These are phyloP conservation scores for Drosophila athabasca DNA, from an alignment of 1,140 invertebrate genomes.

Conservation along the genomic window DNA sequence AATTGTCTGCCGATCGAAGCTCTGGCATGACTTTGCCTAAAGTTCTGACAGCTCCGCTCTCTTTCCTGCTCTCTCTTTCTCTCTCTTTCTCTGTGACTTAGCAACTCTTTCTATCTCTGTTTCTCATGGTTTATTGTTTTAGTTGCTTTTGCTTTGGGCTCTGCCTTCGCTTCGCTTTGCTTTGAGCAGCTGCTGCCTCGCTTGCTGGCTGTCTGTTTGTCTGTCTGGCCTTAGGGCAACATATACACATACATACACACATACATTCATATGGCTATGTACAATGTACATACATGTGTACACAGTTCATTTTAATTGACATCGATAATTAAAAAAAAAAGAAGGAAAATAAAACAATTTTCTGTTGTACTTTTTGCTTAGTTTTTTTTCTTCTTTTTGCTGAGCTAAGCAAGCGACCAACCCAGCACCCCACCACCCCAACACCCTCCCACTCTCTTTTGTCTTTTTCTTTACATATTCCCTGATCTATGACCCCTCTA, in stretches of 20 bases:
- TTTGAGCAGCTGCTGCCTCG: conserved; percentile 37
- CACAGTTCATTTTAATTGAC: conserved; percentile 78
- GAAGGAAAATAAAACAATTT: conserved; percentile 52
- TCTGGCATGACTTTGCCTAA: conserved; percentile 43
- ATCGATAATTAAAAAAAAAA: conserved; percentile 71
- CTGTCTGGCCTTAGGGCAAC: conserved; percentile 14
- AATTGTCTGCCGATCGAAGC: background rate
- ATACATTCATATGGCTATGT: conserved; percentile 32
- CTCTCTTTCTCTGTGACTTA: conserved; percentile 24
- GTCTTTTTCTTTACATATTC: conserved; percentile 13
- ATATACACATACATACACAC: conserved; percentile 43
- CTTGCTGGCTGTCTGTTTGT: background rate
- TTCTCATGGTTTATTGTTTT: conserved; percentile 45
- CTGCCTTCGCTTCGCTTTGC: conserved; percentile 22
- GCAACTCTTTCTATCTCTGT: background rate
- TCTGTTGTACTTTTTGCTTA: conserved; percentile 45
- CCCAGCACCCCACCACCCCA: conserved; percentile 1
- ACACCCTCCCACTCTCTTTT: conserved; percentile 29
- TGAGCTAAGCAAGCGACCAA: conserved; percentile 18
- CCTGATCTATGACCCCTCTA: conserved; percentile 35
- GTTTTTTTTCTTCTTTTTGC: too few species aligned
- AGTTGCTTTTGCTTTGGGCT: conserved; percentile 25
- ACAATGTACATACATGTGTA: conserved; percentile 20
- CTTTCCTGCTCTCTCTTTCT: conserved; percentile 10
- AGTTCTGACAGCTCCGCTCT: conserved; percentile 4